These are phyloP conservation scores for Oceanodroma tethys DNA, from an alignment of 2,113 vertebrate species.

Conservation along the genomic window DNA sequence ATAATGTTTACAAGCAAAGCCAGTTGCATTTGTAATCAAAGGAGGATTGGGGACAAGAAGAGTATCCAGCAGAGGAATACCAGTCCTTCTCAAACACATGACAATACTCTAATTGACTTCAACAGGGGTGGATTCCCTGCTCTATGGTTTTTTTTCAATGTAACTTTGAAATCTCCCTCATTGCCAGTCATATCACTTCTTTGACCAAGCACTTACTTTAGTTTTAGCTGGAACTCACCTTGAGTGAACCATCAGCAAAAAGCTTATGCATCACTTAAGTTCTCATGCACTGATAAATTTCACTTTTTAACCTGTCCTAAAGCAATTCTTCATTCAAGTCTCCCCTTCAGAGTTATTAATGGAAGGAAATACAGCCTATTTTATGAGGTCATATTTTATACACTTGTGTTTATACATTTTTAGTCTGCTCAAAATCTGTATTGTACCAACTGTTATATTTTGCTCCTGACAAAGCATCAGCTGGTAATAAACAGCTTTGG, in stretches of 20 bases:
- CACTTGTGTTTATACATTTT: background rate
- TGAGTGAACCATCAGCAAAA: background rate
- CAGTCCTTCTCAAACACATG: background rate
- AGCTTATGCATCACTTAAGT: background rate
- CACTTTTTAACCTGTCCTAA: background rate
- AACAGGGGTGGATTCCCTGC: background rate
- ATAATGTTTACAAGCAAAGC: background rate
- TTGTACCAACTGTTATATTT: background rate
- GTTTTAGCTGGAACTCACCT: background rate
- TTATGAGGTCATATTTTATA: background rate
- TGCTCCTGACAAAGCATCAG: background rate
- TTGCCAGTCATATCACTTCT: background rate
- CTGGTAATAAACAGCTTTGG: background rate
- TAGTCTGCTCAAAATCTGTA: background rate
- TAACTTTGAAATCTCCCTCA: background rate
- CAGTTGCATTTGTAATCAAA: background rate
- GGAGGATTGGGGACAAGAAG: background rate
- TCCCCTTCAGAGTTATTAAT: background rate
- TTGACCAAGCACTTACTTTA: background rate
- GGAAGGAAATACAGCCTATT: background rate
- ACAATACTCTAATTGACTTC: background rate
- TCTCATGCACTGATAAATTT: background rate
- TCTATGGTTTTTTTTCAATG: background rate
- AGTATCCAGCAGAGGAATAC: background rate
- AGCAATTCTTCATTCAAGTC: background rate